Conservation (phyloP, 2,888 invertebrate species). For the Mycalesis mineus region DNA sequence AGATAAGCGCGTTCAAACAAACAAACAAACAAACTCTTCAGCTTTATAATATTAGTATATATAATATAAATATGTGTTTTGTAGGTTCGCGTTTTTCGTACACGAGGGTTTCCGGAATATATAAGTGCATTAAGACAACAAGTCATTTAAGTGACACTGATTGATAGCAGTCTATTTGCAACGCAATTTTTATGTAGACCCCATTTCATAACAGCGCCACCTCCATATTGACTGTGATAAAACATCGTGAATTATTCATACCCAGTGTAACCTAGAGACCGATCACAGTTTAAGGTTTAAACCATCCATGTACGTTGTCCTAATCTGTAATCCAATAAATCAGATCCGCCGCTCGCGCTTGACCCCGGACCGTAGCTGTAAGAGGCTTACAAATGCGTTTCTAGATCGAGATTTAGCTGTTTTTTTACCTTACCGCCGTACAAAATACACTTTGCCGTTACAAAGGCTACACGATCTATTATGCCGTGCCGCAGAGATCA, state of each 20-base stretch:
- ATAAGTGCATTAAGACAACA: slow-evolving; percentile 31
- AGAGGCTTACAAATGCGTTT: slow-evolving; percentile 9
- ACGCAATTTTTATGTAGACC: slow-evolving; percentile 35
- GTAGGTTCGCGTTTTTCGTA: not conserved
- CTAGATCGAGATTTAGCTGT: slow-evolving; percentile 12
- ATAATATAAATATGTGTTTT: too few species aligned
- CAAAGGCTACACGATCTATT: not conserved
- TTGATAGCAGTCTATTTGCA: slow-evolving; percentile 44
- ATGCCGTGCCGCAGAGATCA: not conserved
- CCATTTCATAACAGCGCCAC: slow-evolving; percentile 26
- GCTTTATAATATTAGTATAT: too few species aligned
- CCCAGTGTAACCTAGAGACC: slow-evolving; percentile 22
- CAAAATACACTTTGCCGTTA: slow-evolving; percentile 5
- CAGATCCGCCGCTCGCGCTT: slow-evolving; percentile 16
- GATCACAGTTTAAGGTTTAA: not conserved
- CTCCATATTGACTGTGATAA: slow-evolving; percentile 33
- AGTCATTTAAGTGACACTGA: slow-evolving; percentile 46
- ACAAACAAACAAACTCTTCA: too few species aligned
- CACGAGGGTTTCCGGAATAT: not conserved
- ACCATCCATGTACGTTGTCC: slow-evolving; percentile 22
- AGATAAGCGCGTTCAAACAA: too few species aligned
- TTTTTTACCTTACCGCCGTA: slow-evolving; percentile 4
- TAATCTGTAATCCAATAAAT: slow-evolving; percentile 31
- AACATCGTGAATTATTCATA: slow-evolving; percentile 36
- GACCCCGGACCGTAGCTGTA: slow-evolving; percentile 23